phyloP scores from a whole-genome alignment of 2,113 vertebrate genomes.

The Trogon melanurus region DNA sequence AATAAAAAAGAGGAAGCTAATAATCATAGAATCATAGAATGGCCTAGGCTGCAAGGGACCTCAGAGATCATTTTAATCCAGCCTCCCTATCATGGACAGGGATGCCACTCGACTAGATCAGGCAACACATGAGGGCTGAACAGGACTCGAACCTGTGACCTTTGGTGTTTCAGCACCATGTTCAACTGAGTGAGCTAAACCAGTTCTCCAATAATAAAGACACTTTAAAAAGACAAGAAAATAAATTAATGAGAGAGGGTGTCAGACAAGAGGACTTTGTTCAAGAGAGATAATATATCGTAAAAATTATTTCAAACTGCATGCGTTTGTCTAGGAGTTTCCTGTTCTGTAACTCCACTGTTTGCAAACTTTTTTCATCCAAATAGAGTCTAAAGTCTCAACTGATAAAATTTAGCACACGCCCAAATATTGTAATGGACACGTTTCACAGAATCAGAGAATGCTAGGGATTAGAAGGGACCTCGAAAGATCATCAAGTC shows the following conservation, averaged over 20 bases:
- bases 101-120: no score
- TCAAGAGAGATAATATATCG: not conserved
- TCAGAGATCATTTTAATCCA: no score
- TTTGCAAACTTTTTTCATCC: not conserved
- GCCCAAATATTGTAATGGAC: not conserved
- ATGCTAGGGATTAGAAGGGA: no score
- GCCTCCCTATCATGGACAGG: no score
- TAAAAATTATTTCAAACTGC: not conserved
- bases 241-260: not conserved
- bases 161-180: no score
- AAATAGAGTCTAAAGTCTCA: not conserved
- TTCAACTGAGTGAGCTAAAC: no score
- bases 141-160: no score
- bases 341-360: not conserved
- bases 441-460: no score
- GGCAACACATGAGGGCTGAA: no score
- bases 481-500: no score
- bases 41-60: no score
- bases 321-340: not conserved
- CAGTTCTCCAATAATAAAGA: not conserved
- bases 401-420: not conserved
- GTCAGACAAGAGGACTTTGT: not conserved
- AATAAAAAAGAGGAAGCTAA: not conserved
- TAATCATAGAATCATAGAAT: no score
- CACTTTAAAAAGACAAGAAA: not conserved